Percentiles rank a stretch among this genome's conserved stretches.
phyloP scores from a whole-genome alignment of 2,797 vertebrate species.

The Peromyscus melanophrys region DNA sequence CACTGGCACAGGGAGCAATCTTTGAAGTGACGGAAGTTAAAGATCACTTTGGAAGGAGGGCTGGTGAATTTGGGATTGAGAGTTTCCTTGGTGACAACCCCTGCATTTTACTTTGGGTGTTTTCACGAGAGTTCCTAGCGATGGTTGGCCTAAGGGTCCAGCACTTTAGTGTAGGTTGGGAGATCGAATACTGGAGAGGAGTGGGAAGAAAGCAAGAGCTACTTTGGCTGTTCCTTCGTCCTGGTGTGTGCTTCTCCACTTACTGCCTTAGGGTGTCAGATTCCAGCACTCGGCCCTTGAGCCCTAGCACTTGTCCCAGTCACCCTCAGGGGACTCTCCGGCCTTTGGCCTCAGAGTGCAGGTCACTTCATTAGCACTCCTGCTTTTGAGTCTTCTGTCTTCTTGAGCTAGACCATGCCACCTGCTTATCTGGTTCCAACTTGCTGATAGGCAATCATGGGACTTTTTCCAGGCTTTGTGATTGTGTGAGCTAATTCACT shows the following conservation, averaged over 20 bases:
- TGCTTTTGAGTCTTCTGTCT: background rate
- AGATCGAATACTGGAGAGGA: no score
- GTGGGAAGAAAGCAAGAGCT: no score
- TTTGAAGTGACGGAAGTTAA: background rate
- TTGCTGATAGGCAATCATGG: background rate
- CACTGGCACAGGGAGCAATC: background rate
- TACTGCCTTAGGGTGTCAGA: background rate
- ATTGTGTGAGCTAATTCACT: background rate
- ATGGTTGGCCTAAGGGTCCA: no score
- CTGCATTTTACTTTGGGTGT: background rate
- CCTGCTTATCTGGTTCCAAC: background rate
- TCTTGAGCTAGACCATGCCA: background rate
- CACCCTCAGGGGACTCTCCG: background rate
- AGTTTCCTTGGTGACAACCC: background rate
- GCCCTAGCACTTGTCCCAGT: no score
- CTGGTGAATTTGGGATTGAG: background rate
- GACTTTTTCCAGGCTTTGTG: background rate
- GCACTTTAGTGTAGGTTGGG: background rate
- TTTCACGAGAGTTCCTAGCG: background rate
- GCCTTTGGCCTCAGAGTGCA: background rate
- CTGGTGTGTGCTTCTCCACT: no score
- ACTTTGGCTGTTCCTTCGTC: background rate
- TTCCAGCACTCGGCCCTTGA: background rate
- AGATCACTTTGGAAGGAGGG: background rate
- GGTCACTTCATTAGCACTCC: no score